Conservation (phyloP, 2,113 vertebrate species). For the Arizona elegans region DNA sequence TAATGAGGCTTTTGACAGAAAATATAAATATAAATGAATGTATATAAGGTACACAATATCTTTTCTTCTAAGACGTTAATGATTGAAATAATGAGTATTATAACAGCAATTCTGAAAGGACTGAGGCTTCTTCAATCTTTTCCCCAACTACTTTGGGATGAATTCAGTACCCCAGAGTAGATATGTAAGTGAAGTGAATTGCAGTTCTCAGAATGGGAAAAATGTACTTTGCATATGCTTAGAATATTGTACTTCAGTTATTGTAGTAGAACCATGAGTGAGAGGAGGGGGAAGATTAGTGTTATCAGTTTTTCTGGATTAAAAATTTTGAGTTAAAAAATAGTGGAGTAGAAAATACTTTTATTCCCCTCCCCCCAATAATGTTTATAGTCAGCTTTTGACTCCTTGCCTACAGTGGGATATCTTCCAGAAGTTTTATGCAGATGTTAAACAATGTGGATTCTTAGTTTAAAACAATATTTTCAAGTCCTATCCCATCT, state of each 20-base stretch:
- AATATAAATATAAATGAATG: neutral
- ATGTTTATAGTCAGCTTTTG: neutral
- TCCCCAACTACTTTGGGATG: neutral
- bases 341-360: neutral
- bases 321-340: neutral
- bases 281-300: neutral
- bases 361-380: neutral
- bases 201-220: neutral
- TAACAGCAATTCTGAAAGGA: neutral
- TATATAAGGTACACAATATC: neutral
- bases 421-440: neutral
- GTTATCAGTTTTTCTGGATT: neutral
- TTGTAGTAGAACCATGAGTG: neutral
- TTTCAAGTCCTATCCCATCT: neutral
- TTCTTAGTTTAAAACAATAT: neutral
- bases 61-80: neutral
- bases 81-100: neutral
- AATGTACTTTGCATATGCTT: neutral
- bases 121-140: neutral
- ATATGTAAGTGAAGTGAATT: neutral
- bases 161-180: neutral
- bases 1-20: neutral
- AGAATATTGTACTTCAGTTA: neutral
- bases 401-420: neutral
- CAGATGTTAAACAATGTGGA: neutral